Conservation (phyloP, 53 echinoderm and acorn worm species). For the Glandiceps talaboti region DNA sequence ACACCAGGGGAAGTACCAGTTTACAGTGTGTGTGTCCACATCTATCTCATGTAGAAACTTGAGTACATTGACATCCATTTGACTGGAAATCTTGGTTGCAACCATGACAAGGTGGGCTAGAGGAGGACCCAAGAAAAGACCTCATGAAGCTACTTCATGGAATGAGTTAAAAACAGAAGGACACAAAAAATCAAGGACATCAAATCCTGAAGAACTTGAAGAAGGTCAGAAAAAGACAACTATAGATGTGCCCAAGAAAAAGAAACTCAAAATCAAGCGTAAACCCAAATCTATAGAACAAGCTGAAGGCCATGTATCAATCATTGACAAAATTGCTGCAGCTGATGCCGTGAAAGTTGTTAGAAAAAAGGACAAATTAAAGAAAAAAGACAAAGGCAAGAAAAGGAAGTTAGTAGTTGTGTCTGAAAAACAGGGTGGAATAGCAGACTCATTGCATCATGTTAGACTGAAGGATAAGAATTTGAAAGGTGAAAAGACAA, state of each 20-base stretch:
- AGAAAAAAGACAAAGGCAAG: neutral
- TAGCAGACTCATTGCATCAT: too few species aligned
- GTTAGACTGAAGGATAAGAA: neutral
- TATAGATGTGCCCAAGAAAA: neutral
- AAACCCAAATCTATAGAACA: conserved; percentile 1
- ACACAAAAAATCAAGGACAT: neutral
- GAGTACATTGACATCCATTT: too few species aligned
- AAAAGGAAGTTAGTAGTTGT: neutral
- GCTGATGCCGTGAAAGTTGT: neutral
- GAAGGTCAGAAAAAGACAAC: neutral
- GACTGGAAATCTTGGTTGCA: too few species aligned
- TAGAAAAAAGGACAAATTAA: neutral
- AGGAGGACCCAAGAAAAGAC: conserved; percentile 59
- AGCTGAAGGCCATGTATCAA: conserved; percentile 6
- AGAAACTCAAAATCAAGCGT: neutral
- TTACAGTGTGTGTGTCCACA: too few species aligned
- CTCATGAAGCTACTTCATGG: conserved; percentile 78
- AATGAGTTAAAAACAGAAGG: conserved; percentile 26
- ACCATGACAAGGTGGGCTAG: conserved; percentile 84
- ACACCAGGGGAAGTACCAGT: too few species aligned
- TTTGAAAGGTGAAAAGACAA: neutral
- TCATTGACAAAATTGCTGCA: neutral
- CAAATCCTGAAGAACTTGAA: neutral
- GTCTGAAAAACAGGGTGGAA: conserved; percentile 7
- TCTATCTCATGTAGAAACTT: too few species aligned